phyloP scores from a whole-genome alignment of 2,888 invertebrate genomes.

The Brenthis daphne region DNA sequence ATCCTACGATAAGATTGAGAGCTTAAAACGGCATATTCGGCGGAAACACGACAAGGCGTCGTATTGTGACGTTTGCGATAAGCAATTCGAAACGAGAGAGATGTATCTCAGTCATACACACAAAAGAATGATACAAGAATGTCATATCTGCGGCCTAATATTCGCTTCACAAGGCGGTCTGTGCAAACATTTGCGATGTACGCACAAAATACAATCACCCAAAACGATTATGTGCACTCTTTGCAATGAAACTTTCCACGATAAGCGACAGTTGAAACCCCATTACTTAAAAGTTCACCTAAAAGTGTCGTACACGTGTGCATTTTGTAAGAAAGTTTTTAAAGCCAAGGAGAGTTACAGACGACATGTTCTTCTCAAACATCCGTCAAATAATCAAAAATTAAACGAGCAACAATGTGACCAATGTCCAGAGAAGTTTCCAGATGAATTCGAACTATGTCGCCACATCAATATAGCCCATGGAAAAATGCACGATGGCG shows the following conservation, averaged over 20 bases:
- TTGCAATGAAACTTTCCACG: slow-evolving; percentile 69
- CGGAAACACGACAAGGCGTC: slow-evolving; percentile 69
- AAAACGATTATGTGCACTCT: slow-evolving; percentile 66
- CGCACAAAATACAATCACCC: slow-evolving; percentile 64
- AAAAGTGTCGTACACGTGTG: slow-evolving; percentile 68
- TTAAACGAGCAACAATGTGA: slow-evolving; percentile 61
- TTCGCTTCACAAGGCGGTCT: slow-evolving; percentile 67
- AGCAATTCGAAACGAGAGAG: slow-evolving; percentile 65
- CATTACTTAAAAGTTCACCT: slow-evolving; percentile 71
- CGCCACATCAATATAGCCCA: slow-evolving; percentile 63
- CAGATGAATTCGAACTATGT: slow-evolving; percentile 68
- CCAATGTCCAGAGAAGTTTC: slow-evolving; percentile 61
- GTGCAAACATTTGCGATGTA: slow-evolving; percentile 67
- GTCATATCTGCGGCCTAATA: slow-evolving; percentile 66
- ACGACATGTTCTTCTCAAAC: slow-evolving; percentile 66
- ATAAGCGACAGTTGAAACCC: slow-evolving; percentile 65
- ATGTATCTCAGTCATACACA: slow-evolving; percentile 67
- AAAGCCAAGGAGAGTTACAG: slow-evolving; percentile 71
- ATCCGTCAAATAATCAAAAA: slow-evolving; percentile 47
- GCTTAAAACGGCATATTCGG: slow-evolving; percentile 68
- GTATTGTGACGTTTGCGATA: slow-evolving; percentile 67
- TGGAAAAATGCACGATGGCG: slow-evolving; percentile 33
- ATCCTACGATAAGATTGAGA: slow-evolving; percentile 75
- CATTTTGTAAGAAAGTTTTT: slow-evolving; percentile 63
- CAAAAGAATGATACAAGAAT: slow-evolving; percentile 62